phyloP scores from a whole-genome alignment of 1,140 invertebrate species.

The Drosophila arawakana region DNA sequence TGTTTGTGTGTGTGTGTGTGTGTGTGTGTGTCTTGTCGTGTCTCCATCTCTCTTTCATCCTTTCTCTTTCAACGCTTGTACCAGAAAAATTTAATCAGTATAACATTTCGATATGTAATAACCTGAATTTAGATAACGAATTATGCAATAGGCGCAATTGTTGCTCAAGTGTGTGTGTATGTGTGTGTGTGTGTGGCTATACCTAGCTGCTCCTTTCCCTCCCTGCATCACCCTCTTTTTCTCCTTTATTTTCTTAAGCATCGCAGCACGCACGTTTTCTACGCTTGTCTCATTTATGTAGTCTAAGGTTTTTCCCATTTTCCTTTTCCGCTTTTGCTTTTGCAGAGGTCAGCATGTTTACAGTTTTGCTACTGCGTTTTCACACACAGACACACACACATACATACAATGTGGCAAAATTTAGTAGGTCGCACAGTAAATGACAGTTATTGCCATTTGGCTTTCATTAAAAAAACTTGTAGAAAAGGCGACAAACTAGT shows the following conservation, averaged over 20 bases:
- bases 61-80: slow-evolving; percentile 6
- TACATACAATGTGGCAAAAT: slow-evolving; percentile 49
- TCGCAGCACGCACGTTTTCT: slow-evolving; percentile 47
- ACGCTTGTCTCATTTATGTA: slow-evolving; percentile 52
- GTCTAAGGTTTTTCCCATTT: slow-evolving; percentile 43
- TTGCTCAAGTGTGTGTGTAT: slow-evolving; percentile 55
- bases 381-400: slow-evolving; percentile 22
- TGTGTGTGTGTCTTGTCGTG: not conserved
- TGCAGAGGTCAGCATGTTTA: slow-evolving; percentile 77
- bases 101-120: slow-evolving; percentile 64
- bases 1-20: slow-evolving; percentile 2
- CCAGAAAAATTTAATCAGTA: slow-evolving; percentile 74
- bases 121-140: slow-evolving; percentile 82
- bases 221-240: not conserved
- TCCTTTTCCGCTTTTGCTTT: slow-evolving; percentile 16
- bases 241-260: not conserved
- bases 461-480: slow-evolving; percentile 21
- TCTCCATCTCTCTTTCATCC: slow-evolving; percentile 8
- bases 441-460: slow-evolving; percentile 77
- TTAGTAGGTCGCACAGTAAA: slow-evolving; percentile 77
- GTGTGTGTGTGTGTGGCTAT: not conserved
- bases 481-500: not conserved
- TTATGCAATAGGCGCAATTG: slow-evolving; percentile 71
- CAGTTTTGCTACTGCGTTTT: slow-evolving; percentile 60
- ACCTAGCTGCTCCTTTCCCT: not conserved